Base-by-base conservation (phyloP, 2,888 invertebrate genomes). In the Craniophora ligustri region DNA sequence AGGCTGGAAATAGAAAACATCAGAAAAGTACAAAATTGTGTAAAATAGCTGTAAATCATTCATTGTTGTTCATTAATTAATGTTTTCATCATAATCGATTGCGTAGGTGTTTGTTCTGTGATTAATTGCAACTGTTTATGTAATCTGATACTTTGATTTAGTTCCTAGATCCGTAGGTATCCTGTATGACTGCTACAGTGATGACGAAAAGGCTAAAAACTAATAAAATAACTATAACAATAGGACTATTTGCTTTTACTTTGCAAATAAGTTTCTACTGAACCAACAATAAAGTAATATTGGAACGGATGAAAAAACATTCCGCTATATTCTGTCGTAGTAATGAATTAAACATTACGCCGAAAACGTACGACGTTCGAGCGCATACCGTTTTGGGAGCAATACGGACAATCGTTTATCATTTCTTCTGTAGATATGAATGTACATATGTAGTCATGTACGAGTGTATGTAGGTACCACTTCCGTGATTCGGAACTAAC, bases 271-370 rank as follows among this genome's bases (percentile, higher is more conserved):
- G 10, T 15, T 7, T 26, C 45, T 58, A 26, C 38, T 41, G 13
- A 35, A 32, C 48, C 16, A 50, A 51, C 47, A 56, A 23, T 5
- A 16, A 26, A 15, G 49, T 30, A 11, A 41, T 55, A 36, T 35
- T 54, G 41, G 34, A 50, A 50, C 6, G n/a, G 8, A 0, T 26
- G 38, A 28, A 74, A 73, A 65, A 72, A 63, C 74, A 75, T 67
- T 67, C 69, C 60, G 76, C 76, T 78, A 75, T 84, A 84, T 81
- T 81, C 80, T 84, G 85, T 85, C 78, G 79, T 72, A 75, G 70
- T 65, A 67, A 89, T 89, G 88, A 90, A 90, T 90, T 82, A 91
- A 82, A 90, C 87, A 91, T 90, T 78, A 86, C 75, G 82, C 88
- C 90, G 84, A 91, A 90, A 89, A 71, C 51, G 76, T 61, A 66